phyloP scores from a whole-genome alignment of 1,140 invertebrate species.

The Drosophila rufa region DNA sequence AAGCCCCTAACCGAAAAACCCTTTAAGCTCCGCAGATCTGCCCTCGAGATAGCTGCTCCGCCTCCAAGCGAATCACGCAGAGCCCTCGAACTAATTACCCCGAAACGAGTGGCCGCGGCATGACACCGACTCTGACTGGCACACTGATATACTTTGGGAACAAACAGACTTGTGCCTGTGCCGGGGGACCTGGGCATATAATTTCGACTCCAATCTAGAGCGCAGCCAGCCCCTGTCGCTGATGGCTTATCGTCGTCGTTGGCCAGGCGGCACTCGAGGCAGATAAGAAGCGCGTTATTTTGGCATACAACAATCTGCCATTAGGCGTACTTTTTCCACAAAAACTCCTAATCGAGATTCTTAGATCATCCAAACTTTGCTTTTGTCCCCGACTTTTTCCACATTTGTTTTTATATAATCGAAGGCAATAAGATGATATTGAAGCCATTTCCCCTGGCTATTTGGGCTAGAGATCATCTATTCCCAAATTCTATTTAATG shows the following conservation, averaged over 20 bases:
- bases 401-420: slow-evolving; percentile 32
- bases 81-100: slow-evolving; percentile 33
- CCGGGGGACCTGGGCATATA: slow-evolving; percentile 32
- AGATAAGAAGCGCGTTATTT: slow-evolving; percentile 42
- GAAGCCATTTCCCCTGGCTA: slow-evolving; percentile 18
- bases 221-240: slow-evolving; percentile 13
- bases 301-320: slow-evolving; percentile 20
- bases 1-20: slow-evolving; percentile 28
- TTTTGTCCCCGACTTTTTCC: slow-evolving; percentile 12
- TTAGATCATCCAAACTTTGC: slow-evolving; percentile 26
- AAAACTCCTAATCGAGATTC: neutral
- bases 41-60: slow-evolving; percentile 16
- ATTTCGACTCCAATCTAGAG: slow-evolving; percentile 43
- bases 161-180: slow-evolving; percentile 24
- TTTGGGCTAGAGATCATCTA: slow-evolving; percentile 12
- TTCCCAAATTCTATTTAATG: neutral
- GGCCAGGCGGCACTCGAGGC: slow-evolving; percentile 11
- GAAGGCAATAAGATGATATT: slow-evolving; percentile 21
- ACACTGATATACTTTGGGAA: slow-evolving; percentile 26
- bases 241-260: slow-evolving; percentile 36
- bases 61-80: slow-evolving; percentile 39
- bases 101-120: slow-evolving; percentile 32
- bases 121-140: slow-evolving; percentile 22
- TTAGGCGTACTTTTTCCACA: slow-evolving; percentile 10
- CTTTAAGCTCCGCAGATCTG: slow-evolving; percentile 27